These are phyloP conservation scores for Drosophila seguyi DNA, from an alignment of 1,140 invertebrate species.

Conservation along the genomic window DNA sequence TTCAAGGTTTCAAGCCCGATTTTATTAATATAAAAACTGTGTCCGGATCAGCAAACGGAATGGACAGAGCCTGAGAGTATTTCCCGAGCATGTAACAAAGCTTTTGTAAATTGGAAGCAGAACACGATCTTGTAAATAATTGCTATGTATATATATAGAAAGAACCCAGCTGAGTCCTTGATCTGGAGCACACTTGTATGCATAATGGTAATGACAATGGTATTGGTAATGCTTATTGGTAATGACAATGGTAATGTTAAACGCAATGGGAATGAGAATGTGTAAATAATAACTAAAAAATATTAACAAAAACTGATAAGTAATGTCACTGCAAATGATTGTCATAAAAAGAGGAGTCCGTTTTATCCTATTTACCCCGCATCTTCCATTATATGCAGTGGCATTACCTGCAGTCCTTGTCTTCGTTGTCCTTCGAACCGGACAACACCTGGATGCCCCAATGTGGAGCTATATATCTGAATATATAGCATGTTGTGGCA, in stretches of 20 bases:
- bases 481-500: constrained; percentile 30
- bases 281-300: constrained; percentile 33
- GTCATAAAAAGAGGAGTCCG: no score
- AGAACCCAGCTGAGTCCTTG: constrained; percentile 27
- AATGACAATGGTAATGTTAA: constrained; percentile 15
- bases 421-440: not conserved
- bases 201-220: constrained; percentile 37
- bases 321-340: constrained; percentile 24
- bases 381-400: constrained; percentile 1
- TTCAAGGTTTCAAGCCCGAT: not conserved
- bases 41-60: constrained; percentile 44
- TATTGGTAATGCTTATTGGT: constrained; percentile 50
- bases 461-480: not conserved
- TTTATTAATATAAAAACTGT: not conserved
- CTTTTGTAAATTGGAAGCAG: constrained; percentile 61
- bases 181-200: constrained; percentile 32
- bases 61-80: constrained; percentile 21
- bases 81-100: constrained; percentile 29
- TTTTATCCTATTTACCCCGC: no score
- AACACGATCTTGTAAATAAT: constrained; percentile 16
- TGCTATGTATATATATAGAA: constrained; percentile 2
- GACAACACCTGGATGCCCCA: no score
- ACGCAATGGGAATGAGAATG: constrained; percentile 63
- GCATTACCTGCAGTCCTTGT: not conserved
- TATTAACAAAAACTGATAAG: constrained; percentile 10